These are phyloP conservation scores for Halisarca cf. caerulea DNA, from an alignment of 37 sponge, comb jelly and placozoan species.

Conservation along the genomic window DNA sequence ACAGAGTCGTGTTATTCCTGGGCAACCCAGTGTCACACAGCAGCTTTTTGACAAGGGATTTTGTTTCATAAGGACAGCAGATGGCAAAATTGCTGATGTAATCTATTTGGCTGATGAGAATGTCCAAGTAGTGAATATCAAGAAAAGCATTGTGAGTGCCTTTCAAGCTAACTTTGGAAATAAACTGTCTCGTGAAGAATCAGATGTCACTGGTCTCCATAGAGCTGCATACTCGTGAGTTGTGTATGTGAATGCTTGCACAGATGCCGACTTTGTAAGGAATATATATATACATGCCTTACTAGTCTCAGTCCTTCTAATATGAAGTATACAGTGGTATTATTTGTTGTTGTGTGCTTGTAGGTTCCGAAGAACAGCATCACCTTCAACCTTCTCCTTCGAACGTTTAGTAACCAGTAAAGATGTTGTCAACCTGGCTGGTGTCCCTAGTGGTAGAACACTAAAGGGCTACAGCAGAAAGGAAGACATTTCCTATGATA, in stretches of 20 bases:
- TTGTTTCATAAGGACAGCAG: slow-evolving; percentile 38
- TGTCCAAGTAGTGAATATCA: slow-evolving; percentile 41
- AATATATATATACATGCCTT: too few species aligned
- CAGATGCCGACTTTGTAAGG: too few species aligned
- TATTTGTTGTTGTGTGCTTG: too few species aligned
- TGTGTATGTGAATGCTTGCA: too few species aligned
- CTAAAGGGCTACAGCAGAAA: neutral
- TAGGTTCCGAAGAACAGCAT: neutral
- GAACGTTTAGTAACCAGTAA: neutral
- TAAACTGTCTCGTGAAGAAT: neutral
- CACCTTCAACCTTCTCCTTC: neutral
- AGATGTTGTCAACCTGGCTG: neutral
- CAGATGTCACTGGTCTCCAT: neutral
- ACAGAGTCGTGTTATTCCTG: neutral
- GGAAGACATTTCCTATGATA: neutral
- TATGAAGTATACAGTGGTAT: neutral
- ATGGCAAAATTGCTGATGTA: slow-evolving; percentile 47
- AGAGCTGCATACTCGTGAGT: slow-evolving; percentile 2
- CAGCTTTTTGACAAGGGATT: slow-evolving; percentile 19
- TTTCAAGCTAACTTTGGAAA: slow-evolving; percentile 56
- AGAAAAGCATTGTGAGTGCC: slow-evolving; percentile 55
- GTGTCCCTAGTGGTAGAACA: neutral
- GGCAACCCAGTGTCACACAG: neutral
- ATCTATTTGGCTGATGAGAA: slow-evolving; percentile 23
- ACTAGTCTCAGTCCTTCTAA: too few species aligned